phyloP scores from a whole-genome alignment of 1,140 invertebrate species.

The Ostrea denselamellosa region DNA sequence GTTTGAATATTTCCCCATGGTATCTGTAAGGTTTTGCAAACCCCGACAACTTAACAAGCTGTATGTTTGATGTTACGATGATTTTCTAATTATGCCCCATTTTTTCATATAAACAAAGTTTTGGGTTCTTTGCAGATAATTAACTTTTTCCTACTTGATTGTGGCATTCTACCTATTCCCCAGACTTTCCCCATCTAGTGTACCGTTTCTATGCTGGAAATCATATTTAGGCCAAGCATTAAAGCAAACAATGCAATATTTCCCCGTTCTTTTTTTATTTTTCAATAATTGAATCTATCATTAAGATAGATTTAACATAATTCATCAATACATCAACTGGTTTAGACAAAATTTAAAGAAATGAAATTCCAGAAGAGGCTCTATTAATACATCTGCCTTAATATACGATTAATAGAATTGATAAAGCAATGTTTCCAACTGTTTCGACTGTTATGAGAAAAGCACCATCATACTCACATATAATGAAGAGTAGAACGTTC shows the following conservation, averaged over 20 bases:
- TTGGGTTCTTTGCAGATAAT: background rate
- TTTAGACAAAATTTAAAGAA: background rate
- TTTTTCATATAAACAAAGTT: background rate
- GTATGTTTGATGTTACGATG: background rate
- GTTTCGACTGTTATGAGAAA: background rate
- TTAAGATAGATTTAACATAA: background rate
- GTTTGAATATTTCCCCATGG: too few relatives aligned
- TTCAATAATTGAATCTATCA: background rate
- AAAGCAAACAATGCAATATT: background rate
- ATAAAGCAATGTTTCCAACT: background rate
- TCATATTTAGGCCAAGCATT: background rate
- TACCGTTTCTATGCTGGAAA: constrained; percentile 4
- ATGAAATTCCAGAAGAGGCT: background rate
- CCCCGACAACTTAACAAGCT: too few relatives aligned
- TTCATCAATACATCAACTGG: background rate
- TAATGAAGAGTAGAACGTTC: background rate
- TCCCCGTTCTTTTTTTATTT: too few relatives aligned
- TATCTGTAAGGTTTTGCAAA: too few relatives aligned
- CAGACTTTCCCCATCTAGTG: background rate
- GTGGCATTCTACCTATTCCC: background rate
- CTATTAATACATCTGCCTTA: background rate
- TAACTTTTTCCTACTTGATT: background rate
- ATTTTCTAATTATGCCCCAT: background rate
- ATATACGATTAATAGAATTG: background rate
- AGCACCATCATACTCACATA: background rate